Conservation (phyloP, 2,113 vertebrate species). For the Otocyon megalotis region DNA sequence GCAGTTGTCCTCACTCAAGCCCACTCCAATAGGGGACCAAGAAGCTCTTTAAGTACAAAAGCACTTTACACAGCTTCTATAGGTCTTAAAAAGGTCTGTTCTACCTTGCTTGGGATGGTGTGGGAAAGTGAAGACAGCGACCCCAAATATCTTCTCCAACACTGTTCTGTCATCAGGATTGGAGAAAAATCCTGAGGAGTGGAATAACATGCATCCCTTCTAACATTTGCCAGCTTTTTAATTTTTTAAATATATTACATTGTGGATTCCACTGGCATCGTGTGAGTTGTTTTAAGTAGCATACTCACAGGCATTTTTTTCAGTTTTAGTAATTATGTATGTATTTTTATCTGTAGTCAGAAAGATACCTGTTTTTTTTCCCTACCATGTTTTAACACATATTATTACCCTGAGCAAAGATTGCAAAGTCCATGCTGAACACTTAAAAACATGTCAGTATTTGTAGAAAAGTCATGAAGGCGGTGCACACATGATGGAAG, state of each 20-base stretch:
- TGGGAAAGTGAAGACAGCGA: background rate
- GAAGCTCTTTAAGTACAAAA: background rate
- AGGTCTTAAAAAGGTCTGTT: background rate
- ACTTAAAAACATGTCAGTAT: background rate
- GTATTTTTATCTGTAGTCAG: background rate
- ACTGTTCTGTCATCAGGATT: background rate
- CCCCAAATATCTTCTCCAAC: background rate
- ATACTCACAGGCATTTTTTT: background rate
- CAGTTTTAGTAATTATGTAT: background rate
- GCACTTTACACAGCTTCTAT: background rate
- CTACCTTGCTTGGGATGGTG: background rate
- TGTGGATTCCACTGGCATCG: too few relatives aligned
- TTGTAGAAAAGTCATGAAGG: background rate
- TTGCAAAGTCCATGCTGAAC: background rate
- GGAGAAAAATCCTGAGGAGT: background rate
- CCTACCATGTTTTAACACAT: background rate
- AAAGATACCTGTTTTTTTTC: background rate
- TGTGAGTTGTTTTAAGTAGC: background rate
- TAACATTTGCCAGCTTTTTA: background rate
- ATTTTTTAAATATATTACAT: background rate
- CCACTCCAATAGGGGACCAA: background rate
- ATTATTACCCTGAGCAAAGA: background rate
- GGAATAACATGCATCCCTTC: background rate
- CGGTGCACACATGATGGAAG: fast-evolving
- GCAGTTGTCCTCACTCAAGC: background rate